Conservation (phyloP, 1,140 invertebrate genomes). For the Oryzaephilus surinamensis region DNA sequence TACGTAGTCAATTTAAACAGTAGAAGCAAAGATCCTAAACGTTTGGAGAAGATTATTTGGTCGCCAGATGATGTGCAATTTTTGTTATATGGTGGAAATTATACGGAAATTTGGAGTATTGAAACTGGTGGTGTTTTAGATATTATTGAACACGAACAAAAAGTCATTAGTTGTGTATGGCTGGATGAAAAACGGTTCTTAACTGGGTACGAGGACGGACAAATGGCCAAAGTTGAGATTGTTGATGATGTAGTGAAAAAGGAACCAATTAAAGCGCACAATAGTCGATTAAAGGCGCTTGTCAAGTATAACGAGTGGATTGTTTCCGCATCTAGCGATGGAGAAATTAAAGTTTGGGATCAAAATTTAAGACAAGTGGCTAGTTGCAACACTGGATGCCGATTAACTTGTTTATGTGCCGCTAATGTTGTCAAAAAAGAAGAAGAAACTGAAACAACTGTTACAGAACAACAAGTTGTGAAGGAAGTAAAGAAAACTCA, state of each 20-base stretch:
- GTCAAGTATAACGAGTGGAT: slow-evolving; percentile 36
- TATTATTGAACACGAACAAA: slow-evolving; percentile 46
- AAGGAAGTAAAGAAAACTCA: slow-evolving; percentile 8
- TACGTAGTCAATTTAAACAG: slow-evolving; percentile 75
- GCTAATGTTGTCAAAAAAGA: slow-evolving; percentile 22
- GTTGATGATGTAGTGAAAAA: slow-evolving; percentile 39
- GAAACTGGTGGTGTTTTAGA: slow-evolving; percentile 55
- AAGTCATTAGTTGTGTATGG: slow-evolving; percentile 54
- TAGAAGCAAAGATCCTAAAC: slow-evolving; percentile 44
- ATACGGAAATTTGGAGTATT: slow-evolving; percentile 66
- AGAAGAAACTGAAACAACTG: slow-evolving; percentile 18
- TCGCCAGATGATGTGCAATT: slow-evolving; percentile 61
- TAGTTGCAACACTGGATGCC: slow-evolving; percentile 44
- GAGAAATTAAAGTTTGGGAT: slow-evolving; percentile 69
- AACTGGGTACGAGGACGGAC: slow-evolving; percentile 61
- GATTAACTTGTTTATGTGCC: slow-evolving; percentile 47
- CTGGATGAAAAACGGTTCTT: slow-evolving; percentile 48
- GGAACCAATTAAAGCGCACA: slow-evolving; percentile 47
- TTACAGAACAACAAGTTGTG: slow-evolving; percentile 6
- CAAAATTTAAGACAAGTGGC: slow-evolving; percentile 41
- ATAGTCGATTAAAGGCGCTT: slow-evolving; percentile 57
- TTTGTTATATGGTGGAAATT: slow-evolving; percentile 55
- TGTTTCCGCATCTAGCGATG: slow-evolving; percentile 57
- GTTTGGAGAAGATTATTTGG: slow-evolving; percentile 48
- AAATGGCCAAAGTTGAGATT: slow-evolving; percentile 51